A percentile compares a stretch with the other conserved stretches of the same genome.
These are phyloP conservation scores for Conus canariensis DNA, from an alignment of 2,888 invertebrate genomes.

Conservation along the genomic window DNA sequence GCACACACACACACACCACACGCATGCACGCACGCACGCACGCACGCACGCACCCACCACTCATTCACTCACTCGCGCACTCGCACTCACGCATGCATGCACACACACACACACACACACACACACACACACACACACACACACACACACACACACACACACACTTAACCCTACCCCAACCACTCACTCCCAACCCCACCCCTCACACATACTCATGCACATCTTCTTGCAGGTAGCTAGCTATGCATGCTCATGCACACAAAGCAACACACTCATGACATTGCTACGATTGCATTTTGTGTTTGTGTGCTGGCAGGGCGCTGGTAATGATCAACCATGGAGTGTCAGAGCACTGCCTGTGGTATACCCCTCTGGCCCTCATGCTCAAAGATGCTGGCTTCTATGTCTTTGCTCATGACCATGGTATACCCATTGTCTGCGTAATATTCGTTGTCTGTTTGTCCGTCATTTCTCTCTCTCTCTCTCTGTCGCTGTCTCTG, in stretches of 20 bases:
- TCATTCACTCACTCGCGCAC: no score
- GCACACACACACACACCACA: not conserved
- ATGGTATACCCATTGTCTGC: conserved; percentile 60
- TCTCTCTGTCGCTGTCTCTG: not conserved
- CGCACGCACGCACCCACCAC: no score
- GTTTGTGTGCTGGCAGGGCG: conserved; percentile 58
- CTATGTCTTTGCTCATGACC: conserved; percentile 74
- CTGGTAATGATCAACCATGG: conserved; percentile 73
- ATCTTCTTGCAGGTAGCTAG: no score
- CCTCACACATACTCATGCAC: no score
- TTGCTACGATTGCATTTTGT: not conserved
- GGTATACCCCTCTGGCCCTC: conserved; percentile 66
- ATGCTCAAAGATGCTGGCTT: conserved; percentile 59
- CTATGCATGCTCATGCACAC: no score
- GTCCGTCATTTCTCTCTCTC: not conserved
- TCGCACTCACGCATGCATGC: no score
- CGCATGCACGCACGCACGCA: not conserved
- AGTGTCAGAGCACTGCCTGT: conserved; percentile 69
- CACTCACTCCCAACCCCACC: no score
- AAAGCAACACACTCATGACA: no score
- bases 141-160: conserved; percentile 4
- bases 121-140: not conserved
- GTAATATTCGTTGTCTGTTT: not conserved
- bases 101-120: not conserved
- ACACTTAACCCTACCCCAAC: not conserved